A percentile compares a stretch with the other conserved stretches of the same genome.
Evolutionary conservation across 2,888 invertebrate species (phyloP).

Genomic region (Apotomis betuletana): DNA sequence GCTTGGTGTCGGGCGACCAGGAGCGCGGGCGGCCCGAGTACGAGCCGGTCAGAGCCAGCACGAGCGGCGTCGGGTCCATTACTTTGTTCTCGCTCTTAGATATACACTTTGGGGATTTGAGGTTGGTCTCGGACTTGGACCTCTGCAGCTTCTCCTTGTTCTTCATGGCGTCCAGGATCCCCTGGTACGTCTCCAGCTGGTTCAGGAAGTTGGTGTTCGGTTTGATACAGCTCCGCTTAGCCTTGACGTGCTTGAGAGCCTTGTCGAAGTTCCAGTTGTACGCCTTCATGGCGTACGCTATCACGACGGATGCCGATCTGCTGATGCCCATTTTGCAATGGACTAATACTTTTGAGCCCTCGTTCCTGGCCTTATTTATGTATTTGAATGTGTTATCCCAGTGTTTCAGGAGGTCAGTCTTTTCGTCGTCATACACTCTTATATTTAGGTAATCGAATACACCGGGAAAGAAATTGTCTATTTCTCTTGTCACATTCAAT

Average conservation of each 20-base stretch:
- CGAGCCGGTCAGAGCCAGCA: constrained; percentile 81
- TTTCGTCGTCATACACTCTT: constrained; percentile 98
- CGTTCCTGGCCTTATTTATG: constrained; percentile 95
- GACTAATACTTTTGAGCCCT: constrained; percentile 96
- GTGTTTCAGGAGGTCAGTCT: constrained; percentile 97
- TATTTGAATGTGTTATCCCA: constrained; percentile 99
- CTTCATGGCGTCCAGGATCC: constrained; percentile 97
- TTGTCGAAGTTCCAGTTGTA: constrained; percentile 96
- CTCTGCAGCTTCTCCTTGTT: constrained; percentile 96
- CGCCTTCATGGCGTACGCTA: constrained; percentile 99
- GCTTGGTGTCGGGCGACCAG: constrained; percentile 88
- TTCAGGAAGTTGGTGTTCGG: constrained; percentile 97
- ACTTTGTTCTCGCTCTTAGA: constrained; percentile 83
- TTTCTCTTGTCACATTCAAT: constrained; percentile 98
- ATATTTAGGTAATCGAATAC: constrained; percentile 98
- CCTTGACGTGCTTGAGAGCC: constrained; percentile 94
- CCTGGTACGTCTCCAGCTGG: constrained; percentile 98
- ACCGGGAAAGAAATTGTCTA: constrained; percentile 99
- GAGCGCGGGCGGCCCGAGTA: constrained; percentile 85
- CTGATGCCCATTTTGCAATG: constrained; percentile 99
- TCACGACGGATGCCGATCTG: constrained; percentile 98
- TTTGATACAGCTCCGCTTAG: constrained; percentile 95
- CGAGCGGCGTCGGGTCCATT: constrained; percentile 85
- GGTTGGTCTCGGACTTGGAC: constrained; percentile 96
- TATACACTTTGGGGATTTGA: constrained; percentile 87